Percentiles rank a stretch among this genome's conserved stretches.
These are phyloP conservation scores for Brachionus angularis DNA, from an alignment of 1,140 invertebrate species.

Conservation along the genomic window DNA sequence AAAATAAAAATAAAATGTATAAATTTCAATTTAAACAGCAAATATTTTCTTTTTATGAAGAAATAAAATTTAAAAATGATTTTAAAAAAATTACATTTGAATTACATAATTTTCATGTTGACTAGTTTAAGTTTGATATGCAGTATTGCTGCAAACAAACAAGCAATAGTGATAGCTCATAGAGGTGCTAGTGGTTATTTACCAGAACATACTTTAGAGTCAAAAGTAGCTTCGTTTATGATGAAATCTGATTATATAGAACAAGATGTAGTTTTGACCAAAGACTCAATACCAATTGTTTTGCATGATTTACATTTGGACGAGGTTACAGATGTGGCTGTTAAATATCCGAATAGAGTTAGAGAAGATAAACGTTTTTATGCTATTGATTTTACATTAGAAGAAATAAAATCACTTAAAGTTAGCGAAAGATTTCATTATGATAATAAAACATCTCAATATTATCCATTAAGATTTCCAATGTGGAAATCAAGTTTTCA, in stretches of 20 bases:
- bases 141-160: neutral
- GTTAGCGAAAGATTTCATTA: constrained; percentile 22
- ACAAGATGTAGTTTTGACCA: constrained; percentile 48
- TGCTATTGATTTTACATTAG: constrained; percentile 37
- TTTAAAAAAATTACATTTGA: too few species aligned
- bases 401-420: constrained; percentile 20
- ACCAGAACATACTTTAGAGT: constrained; percentile 48
- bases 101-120: neutral
- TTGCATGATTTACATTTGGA: constrained; percentile 48
- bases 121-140: neutral
- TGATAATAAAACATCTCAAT: neutral
- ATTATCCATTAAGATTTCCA: constrained; percentile 30
- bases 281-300: constrained; percentile 47
- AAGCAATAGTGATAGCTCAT: constrained; percentile 47
- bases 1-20: too few species aligned
- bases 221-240: constrained; percentile 47
- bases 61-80: too few species aligned
- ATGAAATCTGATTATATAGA: constrained; percentile 48
- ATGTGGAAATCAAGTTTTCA: constrained; percentile 32
- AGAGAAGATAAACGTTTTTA: constrained; percentile 6
- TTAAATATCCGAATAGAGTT: constrained; percentile 10
- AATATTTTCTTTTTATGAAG: too few species aligned
- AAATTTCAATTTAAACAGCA: too few species aligned
- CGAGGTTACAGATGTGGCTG: constrained; percentile 46
- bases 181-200: constrained; percentile 47